Evolutionary conservation across 2,888 invertebrate genomes (phyloP).

Genomic region (Seira musarum): DNA sequence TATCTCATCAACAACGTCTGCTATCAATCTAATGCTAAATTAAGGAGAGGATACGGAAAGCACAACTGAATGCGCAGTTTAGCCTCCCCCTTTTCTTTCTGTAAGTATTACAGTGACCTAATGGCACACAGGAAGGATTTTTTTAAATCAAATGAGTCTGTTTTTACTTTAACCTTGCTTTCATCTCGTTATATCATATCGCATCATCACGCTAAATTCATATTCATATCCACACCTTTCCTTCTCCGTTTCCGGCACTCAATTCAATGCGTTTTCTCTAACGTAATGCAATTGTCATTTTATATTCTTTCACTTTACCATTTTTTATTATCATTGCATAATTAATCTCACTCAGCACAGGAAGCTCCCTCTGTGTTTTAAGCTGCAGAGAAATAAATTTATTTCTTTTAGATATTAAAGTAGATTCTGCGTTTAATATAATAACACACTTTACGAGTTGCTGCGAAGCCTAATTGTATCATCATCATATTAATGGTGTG

Average conservation of each 20-base stretch:
- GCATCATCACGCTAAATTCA: not conserved
- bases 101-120: constrained; percentile 15
- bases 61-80: not conserved
- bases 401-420: no score
- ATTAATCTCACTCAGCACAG: not conserved
- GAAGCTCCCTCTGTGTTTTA: not conserved
- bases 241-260: constrained; percentile 19
- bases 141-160: not conserved
- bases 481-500: no score
- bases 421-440: no score
- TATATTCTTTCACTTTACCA: not conserved
- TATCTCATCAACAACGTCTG: no score
- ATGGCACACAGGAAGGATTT: constrained; percentile 9
- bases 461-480: no score
- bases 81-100: no score
- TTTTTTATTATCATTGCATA: constrained; percentile 9
- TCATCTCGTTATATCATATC: constrained; percentile 6
- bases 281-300: constrained; percentile 16
- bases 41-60: not conserved
- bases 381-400: no score
- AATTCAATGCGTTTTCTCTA: not conserved
- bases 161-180: constrained; percentile 19
- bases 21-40: no score
- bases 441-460: no score
- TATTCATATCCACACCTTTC: constrained; percentile 13